Evolutionary conservation across 2,888 invertebrate genomes (phyloP), one percentile per base, ranked within the genome.

Genomic region (Rhaphigaster nebulosa): DNA sequence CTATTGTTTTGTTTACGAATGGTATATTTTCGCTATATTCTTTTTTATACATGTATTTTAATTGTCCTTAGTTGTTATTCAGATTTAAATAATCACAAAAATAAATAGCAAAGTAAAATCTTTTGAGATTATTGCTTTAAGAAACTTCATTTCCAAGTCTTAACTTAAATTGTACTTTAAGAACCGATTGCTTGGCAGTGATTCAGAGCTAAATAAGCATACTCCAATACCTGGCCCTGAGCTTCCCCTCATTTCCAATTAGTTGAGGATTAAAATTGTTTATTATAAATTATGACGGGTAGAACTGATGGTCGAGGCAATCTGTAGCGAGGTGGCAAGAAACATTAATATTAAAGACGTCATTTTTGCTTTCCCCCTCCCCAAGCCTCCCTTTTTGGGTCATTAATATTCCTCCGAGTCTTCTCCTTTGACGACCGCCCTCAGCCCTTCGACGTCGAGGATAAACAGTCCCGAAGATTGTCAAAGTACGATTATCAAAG

Each of bases 311-410:
- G 56, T 10, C 41, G 65, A 20, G 60, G 60, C 88, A 88, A 88
- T 88, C 88, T 89, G 29, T 70, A 50, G 89, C 70, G 70, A 65
- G 76, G 80, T 65, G 65, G 60, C 38, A 54, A 87, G 80, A 54
- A 88, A 80, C 88, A 91, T 91, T 90, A 91, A 91, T 91, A 91
- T 91, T 91, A 90, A 91, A 91, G 91, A 90, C 91, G 89, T 91
- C 90, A 91, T 91, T 91, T 90, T 87, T 91, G 90, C n/a, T n/a
- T n/a, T 52, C 12, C 70, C 45, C 13, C 38, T n/a, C 90, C 29
- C 70, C 4, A 13, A 20, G 12, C 54, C 23, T 41, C 60, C 54
- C 52, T 89, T 45, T 89, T 56, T 60, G 54, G 56, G 56, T 65
- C 88, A 88, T 88, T 88, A 60, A 65, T 88, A 88, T 88, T 76